phyloP scores from a whole-genome alignment of 2,113 vertebrate species.

The Bolborhynchus lineola region DNA sequence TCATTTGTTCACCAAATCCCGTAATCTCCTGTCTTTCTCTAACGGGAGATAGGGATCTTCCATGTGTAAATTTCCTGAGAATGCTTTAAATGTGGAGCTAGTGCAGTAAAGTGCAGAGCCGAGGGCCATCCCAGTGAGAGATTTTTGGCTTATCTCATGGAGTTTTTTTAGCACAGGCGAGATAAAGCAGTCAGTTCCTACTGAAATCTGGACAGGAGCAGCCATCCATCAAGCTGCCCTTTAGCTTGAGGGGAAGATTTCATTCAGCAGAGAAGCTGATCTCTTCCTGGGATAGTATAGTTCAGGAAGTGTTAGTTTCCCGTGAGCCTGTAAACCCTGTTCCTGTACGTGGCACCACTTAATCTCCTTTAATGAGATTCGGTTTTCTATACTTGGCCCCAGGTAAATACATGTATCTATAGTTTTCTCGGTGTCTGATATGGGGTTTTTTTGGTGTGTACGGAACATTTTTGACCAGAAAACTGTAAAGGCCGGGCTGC shows the following conservation, averaged over 20 bases:
- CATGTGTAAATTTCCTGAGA: neutral
- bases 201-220: neutral
- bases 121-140: neutral
- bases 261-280: neutral
- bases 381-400: slow-evolving; percentile 28
- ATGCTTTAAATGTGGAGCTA: neutral
- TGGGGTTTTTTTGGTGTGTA: neutral
- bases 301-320: neutral
- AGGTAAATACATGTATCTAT: neutral
- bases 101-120: neutral
- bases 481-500: neutral
- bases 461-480: neutral
- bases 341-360: neutral
- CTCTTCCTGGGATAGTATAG: neutral
- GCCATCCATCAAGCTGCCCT: neutral
- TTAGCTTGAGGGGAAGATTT: neutral
- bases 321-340: neutral
- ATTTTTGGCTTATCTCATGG: neutral
- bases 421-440: neutral
- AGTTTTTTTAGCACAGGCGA: neutral
- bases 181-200: neutral
- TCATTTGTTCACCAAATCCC: neutral
- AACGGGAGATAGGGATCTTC: neutral
- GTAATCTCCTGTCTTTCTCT: neutral
- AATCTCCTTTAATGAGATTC: slow-evolving; percentile 39